These are phyloP conservation scores for Channa argus DNA, from an alignment of 2,113 vertebrate species.

Conservation along the genomic window DNA sequence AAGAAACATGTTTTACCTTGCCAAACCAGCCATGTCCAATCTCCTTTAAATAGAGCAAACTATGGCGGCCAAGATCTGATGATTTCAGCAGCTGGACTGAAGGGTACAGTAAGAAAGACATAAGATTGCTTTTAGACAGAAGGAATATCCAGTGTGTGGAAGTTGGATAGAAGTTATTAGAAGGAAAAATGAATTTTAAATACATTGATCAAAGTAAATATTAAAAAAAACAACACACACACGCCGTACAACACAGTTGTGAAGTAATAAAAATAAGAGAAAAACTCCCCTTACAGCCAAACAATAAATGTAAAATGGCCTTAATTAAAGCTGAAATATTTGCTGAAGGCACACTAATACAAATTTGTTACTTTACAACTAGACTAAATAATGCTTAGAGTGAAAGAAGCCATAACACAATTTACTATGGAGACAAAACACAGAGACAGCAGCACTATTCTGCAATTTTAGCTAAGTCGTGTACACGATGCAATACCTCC, in stretches of 20 bases:
- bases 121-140: neutral
- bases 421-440: neutral
- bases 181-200: neutral
- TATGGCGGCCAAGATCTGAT: slow-evolving; percentile 91
- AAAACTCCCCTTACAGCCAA: neutral
- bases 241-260: neutral
- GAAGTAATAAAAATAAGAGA: neutral
- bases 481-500: slow-evolving; percentile 70
- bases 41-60: slow-evolving; percentile 95
- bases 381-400: neutral
- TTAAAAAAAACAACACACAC: neutral
- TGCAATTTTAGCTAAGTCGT: neutral
- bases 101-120: slow-evolving; percentile 34
- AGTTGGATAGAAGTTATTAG: neutral
- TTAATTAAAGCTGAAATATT: neutral
- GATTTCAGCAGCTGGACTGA: slow-evolving; percentile 94
- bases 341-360: slow-evolving; percentile 1
- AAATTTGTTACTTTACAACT: neutral
- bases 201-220: neutral
- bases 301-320: slow-evolving; percentile 6
- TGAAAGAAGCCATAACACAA: neutral
- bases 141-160: neutral
- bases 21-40: slow-evolving; percentile 97
- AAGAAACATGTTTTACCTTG: slow-evolving; percentile 84
- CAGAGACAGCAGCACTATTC: neutral